Evolutionary conservation across 30 jellyfish, hydroid and myxozoan species (phyloP).

Genomic region (Calvadosia cruxmelitensis): DNA sequence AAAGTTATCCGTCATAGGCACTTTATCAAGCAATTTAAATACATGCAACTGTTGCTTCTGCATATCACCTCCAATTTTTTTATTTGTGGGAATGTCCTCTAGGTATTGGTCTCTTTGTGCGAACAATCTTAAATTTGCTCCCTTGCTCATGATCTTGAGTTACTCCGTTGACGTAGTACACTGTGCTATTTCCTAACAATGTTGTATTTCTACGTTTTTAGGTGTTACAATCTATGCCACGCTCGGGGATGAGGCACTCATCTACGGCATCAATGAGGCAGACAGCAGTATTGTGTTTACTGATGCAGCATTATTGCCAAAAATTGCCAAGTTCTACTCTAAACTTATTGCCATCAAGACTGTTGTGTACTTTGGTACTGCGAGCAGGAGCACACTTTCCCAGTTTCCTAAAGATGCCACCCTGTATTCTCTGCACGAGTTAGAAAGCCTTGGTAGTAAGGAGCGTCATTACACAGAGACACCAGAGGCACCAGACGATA

Average conservation of each 20-base stretch:
- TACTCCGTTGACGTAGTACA: too few species aligned
- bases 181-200: too few species aligned
- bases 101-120: too few species aligned
- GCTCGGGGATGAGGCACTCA: constrained; percentile 87
- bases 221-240: constrained; percentile 93
- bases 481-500: constrained; percentile 23
- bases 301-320: constrained; percentile 66
- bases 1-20: too few species aligned
- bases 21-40: too few species aligned
- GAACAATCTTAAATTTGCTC: too few species aligned
- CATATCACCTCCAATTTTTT: too few species aligned
- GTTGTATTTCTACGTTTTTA: constrained; percentile 11
- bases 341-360: constrained; percentile 52
- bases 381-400: constrained; percentile 45
- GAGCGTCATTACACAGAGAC: neutral
- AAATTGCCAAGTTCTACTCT: constrained; percentile 42
- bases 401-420: constrained; percentile 57
- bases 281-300: constrained; percentile 49
- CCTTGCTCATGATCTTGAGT: too few species aligned
- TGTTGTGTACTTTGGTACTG: constrained; percentile 67
- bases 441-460: constrained; percentile 57
- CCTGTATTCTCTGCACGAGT: constrained; percentile 42
- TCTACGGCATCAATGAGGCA: constrained; percentile 80
- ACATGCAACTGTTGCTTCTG: too few species aligned
- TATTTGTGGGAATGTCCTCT: too few species aligned